Evolutionary conservation across 2,797 vertebrate genomes (phyloP).

Genomic region (Benthosema pterotum): DNA sequence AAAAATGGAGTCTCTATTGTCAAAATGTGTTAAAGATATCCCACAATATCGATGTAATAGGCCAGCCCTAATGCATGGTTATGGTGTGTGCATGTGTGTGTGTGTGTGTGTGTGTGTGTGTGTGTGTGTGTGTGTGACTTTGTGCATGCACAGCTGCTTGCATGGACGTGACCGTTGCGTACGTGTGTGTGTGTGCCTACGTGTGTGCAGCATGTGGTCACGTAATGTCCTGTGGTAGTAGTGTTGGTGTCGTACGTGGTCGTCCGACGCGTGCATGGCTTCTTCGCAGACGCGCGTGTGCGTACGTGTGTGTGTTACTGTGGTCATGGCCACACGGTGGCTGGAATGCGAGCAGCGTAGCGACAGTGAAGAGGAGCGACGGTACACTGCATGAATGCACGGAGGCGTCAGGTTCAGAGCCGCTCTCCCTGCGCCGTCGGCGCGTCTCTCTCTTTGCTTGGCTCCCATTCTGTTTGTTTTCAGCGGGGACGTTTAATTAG

Average conservation of each 20-base stretch:
- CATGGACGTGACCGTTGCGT: neutral
- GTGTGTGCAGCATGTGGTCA: neutral
- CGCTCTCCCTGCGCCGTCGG: constrained; percentile 51
- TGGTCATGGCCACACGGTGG: neutral
- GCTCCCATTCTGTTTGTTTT: constrained; percentile 82
- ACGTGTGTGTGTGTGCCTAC: neutral
- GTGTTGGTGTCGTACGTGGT: no score
- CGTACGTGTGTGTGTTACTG: neutral
- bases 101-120: no score
- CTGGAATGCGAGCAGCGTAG: constrained; percentile 43
- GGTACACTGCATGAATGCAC: no score
- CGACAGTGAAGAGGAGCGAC: constrained; percentile 51
- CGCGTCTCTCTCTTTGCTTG: constrained; percentile 69
- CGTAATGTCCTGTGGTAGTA: no score
- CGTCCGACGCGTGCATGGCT: no score
- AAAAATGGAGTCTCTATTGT: no score
- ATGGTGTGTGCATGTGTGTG: neutral
- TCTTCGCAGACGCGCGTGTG: no score
- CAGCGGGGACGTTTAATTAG: constrained; percentile 87
- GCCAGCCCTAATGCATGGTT: no score
- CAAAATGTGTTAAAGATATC: no score
- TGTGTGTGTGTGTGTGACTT: no score
- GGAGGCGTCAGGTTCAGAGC: constrained; percentile 39
- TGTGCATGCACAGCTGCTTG: neutral
- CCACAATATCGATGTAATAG: no score